Evolutionary conservation across 1,140 invertebrate species (phyloP).

Genomic region (Cydia splendana): DNA sequence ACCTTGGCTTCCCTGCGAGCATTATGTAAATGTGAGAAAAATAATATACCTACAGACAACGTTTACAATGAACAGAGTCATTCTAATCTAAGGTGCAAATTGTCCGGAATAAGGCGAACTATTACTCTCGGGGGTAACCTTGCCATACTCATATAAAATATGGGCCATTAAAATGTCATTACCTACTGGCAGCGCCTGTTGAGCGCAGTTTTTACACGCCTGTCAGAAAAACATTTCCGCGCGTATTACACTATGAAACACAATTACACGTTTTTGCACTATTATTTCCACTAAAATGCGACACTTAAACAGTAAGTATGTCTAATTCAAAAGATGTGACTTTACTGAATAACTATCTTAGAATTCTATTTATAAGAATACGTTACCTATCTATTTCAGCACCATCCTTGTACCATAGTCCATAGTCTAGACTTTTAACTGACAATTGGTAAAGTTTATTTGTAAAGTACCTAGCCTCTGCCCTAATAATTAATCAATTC

Average conservation of each 20-base stretch:
- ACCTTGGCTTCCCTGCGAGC: background rate
- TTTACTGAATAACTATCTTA: no score
- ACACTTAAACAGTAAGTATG: background rate
- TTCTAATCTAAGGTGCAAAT: constrained; percentile 9
- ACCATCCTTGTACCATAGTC: no score
- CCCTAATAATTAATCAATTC: no score
- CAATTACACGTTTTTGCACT: constrained; percentile 37
- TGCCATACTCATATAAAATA: constrained; percentile 43
- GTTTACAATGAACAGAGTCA: background rate
- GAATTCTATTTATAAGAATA: no score
- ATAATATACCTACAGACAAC: background rate
- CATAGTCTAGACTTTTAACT: no score
- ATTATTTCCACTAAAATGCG: constrained; percentile 35
- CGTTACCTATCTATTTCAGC: no score
- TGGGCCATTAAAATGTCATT: constrained; percentile 48
- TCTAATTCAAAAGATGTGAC: no score
- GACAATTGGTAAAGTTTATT: no score
- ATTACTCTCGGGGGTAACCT: constrained; percentile 17
- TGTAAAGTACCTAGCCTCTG: no score
- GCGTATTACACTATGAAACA: constrained; percentile 34
- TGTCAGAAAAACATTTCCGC: constrained; percentile 40
- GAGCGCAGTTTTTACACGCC: constrained; percentile 38
- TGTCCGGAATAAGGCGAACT: background rate
- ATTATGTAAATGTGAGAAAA: constrained; percentile 14
- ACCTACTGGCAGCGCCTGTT: constrained; percentile 31